Base-by-base conservation (phyloP, 2,797 vertebrate species). In the Alcedo quadribrachys region DNA sequence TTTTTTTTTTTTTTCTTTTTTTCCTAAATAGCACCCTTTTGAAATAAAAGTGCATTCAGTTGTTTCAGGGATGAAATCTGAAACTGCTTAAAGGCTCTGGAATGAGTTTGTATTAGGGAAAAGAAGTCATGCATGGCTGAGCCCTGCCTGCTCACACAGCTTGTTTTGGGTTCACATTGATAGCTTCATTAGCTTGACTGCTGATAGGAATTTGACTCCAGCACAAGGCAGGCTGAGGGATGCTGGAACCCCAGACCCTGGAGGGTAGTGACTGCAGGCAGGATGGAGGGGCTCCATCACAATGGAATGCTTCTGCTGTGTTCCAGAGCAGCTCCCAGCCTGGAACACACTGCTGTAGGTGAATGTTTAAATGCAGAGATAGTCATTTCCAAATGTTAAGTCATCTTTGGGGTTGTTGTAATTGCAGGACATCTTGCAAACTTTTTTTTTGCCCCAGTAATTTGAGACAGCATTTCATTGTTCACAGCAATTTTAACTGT, bases 61-160 rank as follows among this genome's bases (percentile, higher is more conserved):
- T 85, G 67, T n/a, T 85, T 90, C 58, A 82, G 61, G 69, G 88
- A 85, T 89, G 58, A 81, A 68, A 69, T 90, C 77, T 71, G 46
- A 74, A 71, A 71, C 13, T 32, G 54, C 73, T 85, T 51, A 17
- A 70, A 89, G 63, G 60, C 80, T 89, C 54, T 82, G 71, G 40
- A 50, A 85, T 92, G 68, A 68, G 37, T 94, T 92, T 87, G 65
- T 67, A 13, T 92, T 58, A 85, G 76, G 75, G 28, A 63, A 77
- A 89, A 53, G 37, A 63, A 85, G 67, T 78, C 35, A 8, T 17
- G 70, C 45, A 46, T 32, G 70, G 74, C 18, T 79, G 37, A 45
- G n/a, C 51, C 55, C 48, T 91, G 69, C 60, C 78, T 82, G 65
- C 20, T 87, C 55, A 42, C 42, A 42, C 30, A 66, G 32, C 61